A percentile compares a stretch with the other conserved stretches of the same genome.
phyloP scores from a whole-genome alignment of 2,888 invertebrate genomes.

The Theretra japonica region DNA sequence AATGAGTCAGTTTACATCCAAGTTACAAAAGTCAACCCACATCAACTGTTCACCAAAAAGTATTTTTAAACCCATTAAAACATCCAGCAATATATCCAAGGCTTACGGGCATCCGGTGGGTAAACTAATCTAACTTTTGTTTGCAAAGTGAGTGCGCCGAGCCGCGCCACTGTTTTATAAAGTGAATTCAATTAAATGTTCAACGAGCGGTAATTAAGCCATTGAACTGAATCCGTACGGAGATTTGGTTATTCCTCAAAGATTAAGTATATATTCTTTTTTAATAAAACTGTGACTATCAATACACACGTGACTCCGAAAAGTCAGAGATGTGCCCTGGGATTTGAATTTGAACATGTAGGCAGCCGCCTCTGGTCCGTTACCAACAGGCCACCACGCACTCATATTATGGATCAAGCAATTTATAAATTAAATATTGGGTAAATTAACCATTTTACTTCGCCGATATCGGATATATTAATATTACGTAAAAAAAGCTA shows the following conservation, averaged over 20 bases:
- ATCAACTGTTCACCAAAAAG: neutral
- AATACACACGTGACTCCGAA: too few relatives aligned
- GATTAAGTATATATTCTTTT: neutral
- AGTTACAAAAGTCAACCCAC: neutral
- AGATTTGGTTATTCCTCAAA: conserved; percentile 11
- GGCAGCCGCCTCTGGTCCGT: too few relatives aligned
- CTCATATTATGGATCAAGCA: too few relatives aligned
- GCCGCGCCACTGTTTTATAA: conserved; percentile 45
- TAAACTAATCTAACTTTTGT: conserved; percentile 70
- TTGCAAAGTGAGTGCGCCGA: conserved; percentile 51
- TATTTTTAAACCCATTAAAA: conserved; percentile 21
- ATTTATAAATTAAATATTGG: too few relatives aligned
- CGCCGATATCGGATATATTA: neutral
- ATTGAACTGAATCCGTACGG: conserved; percentile 17
- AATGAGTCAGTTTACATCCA: too few relatives aligned
- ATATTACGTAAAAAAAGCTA: neutral
- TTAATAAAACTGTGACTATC: too few relatives aligned
- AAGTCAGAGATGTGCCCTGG: too few relatives aligned
- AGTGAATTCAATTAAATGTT: conserved; percentile 61
- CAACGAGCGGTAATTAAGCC: conserved; percentile 38
- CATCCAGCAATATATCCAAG: neutral
- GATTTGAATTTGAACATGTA: too few relatives aligned
- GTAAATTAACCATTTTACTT: too few relatives aligned
- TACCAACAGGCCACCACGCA: too few relatives aligned
- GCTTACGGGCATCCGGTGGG: conserved; percentile 4